Base-by-base conservation (phyloP, 2,797 vertebrate genomes). In the Natrix natrix region DNA sequence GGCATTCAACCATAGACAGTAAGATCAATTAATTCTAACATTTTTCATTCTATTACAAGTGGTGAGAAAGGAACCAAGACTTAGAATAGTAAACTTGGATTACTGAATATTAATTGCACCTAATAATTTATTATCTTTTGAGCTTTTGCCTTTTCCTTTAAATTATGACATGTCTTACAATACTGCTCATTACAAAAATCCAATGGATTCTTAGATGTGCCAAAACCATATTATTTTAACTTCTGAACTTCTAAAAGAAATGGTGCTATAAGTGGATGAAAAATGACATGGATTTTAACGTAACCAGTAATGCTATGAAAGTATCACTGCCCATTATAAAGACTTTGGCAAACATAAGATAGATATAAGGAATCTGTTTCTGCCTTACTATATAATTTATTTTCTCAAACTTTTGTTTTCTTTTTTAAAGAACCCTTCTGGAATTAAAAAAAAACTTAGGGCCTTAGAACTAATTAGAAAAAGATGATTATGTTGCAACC, bases 11-110 rank as follows among this genome's bases (percentile, higher is more conserved):
- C 57, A 60, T 24, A 63, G 48, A 32, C 86, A 93, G 57, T 13
- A 89, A 93, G 86, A 93, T 48, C 87, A 93, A 93, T 93, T 63
- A 88, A 88, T 90, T 83, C 56, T n/a, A 90, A 88, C 32, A 63
- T 88, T 92, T 94, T 91, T 92, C 63, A 90, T 91, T 91, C 86
- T 94, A 28, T 88, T 88, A 83, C n/a, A 78, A 63, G 52, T 66
- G 55, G 57, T 37, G 52, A 5, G 59, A 26, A 20, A 56, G 32
- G 32, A n/a, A 55, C 63, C 26, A 57, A 89, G 63, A 78, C 8
- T 66, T 92, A 52, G 24, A 78, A 56, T 57, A 94, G 26, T 90
- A 91, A 92, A 63, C 57, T 14, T 57, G 32, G 16, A 12, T 78
- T 92, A 8, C 88, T 88, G 60, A 87, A 61, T 59, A 83, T 93